A percentile compares a stretch with the other conserved stretches of the same genome.
phyloP scores from a whole-genome alignment of 2,797 vertebrate genomes.

The Echiichthys vipera region DNA sequence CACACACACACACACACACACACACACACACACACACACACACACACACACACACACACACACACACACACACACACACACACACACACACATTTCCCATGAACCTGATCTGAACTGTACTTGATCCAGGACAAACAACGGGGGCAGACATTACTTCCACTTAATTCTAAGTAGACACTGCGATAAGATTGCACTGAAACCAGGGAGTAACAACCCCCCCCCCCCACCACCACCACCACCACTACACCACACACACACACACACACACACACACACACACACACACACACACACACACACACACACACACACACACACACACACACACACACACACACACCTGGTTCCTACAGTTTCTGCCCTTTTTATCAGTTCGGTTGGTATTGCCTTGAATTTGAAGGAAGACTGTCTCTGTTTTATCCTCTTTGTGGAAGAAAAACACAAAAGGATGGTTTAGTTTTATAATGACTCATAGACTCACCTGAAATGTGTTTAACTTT shows the following conservation, averaged over 20 bases:
- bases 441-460: constrained; percentile 5
- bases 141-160: constrained; percentile 22
- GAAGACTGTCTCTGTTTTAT: not conserved
- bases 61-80: not conserved
- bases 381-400: not conserved
- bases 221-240: no score
- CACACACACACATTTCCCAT: constrained; percentile 26
- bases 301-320: constrained; percentile 2
- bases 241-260: constrained; percentile 4
- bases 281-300: not conserved
- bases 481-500: not conserved
- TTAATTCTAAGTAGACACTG: constrained; percentile 47
- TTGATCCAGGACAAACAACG: constrained; percentile 14
- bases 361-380: constrained; percentile 14
- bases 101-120: constrained; percentile 19
- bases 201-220: not conserved
- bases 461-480: not conserved
- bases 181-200: constrained; percentile 50
- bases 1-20: constrained; percentile 5
- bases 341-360: not conserved
- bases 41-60: not conserved
- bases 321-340: not conserved
- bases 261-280: no score
- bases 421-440: not conserved
- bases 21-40: not conserved